Conservation (phyloP, 2,797 vertebrate genomes). For the Moxostoma hubbsi region DNA sequence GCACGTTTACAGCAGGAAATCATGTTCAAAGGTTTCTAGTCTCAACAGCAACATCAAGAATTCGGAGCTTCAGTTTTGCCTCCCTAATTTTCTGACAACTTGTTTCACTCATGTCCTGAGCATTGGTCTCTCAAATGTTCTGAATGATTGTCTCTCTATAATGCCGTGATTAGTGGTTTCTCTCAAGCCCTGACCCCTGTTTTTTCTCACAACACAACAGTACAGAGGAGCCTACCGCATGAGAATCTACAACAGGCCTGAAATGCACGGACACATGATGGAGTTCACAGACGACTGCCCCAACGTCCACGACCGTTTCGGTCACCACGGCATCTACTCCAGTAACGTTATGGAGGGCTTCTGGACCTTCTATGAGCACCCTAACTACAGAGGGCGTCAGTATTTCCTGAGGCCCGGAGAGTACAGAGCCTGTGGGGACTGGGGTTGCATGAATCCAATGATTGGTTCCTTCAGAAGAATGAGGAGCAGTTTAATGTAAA, state of each 20-base stretch:
- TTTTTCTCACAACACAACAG: conserved; percentile 61
- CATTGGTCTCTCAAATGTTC: conserved; percentile 9
- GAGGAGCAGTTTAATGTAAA: conserved; percentile 70
- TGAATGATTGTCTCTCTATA: background rate
- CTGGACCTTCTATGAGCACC: conserved; percentile 83
- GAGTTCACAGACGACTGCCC: conserved; percentile 83
- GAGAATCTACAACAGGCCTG: conserved; percentile 79
- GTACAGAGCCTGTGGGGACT: conserved; percentile 77
- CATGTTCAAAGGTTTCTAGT: conserved; percentile 46
- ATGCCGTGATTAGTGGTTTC: conserved; percentile 20
- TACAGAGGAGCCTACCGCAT: conserved; percentile 79
- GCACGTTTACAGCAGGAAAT: conserved; percentile 42
- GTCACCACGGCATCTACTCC: conserved; percentile 76
- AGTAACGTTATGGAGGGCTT: conserved; percentile 77
- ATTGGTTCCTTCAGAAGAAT: conserved; percentile 81
- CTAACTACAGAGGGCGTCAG: conserved; percentile 81
- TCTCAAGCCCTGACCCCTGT: conserved; percentile 61
- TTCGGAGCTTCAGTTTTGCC: conserved; percentile 27
- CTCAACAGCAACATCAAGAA: conserved; percentile 30
- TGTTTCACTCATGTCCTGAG: background rate
- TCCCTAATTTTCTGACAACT: conserved; percentile 25
- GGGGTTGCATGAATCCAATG: conserved; percentile 77
- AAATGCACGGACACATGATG: conserved; percentile 77
- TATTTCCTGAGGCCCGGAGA: conserved; percentile 79
- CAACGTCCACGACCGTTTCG: conserved; percentile 77